Evolutionary conservation across 30 jellyfish, hydroid and myxozoan genomes (phyloP), one percentile per base, ranked within the genome.

Genomic region (Hydractinia symbiolongicarpus): DNA sequence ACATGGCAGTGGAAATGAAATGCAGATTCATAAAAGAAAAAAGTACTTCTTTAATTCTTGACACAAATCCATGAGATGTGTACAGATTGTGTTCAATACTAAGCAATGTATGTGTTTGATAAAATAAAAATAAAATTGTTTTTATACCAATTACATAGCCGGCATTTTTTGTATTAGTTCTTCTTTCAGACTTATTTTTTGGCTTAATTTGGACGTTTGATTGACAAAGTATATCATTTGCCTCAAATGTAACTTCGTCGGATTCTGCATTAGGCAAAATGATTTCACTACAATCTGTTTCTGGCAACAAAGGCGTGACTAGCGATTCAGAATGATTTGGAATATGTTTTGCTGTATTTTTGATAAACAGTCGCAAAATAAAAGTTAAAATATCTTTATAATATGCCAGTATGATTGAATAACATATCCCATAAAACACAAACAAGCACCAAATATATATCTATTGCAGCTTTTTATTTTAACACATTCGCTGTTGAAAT

Each of bases 81-180:
- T 55, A 56, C 13, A 56, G 66, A 53, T 56, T 50, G 17, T 49
- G 19, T 17, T 62, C 66, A 6, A 53, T 67, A 66, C 81, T 73
- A 10, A 83, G 54, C 5, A 83, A 13, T 14, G 40, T 16, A 20
- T 74, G 86, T 60, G 81, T 77, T 54, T 83, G 91, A 44, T 83
- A 83, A 57, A 83, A 83, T 21, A 72, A 83, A 49, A 83, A 83
- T 9, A 49, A 54, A 20, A 83, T 76, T 51, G 75, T 83, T 16
- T 73, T 14, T 57, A 77, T 15, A 40, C 91, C 91, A 7, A 49
- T 21, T 11, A 50, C 76, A 8, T 60, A 9, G 20, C 20, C 76
- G 7, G 15, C 8, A 71, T 72, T 30, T 71, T 71, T 19, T 19
- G 67, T 6, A 6, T 20, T 30, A 30, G 44, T 30, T 30, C 44